phyloP scores from a whole-genome alignment of 1,140 invertebrate species.

The Drosophila ananassae region DNA sequence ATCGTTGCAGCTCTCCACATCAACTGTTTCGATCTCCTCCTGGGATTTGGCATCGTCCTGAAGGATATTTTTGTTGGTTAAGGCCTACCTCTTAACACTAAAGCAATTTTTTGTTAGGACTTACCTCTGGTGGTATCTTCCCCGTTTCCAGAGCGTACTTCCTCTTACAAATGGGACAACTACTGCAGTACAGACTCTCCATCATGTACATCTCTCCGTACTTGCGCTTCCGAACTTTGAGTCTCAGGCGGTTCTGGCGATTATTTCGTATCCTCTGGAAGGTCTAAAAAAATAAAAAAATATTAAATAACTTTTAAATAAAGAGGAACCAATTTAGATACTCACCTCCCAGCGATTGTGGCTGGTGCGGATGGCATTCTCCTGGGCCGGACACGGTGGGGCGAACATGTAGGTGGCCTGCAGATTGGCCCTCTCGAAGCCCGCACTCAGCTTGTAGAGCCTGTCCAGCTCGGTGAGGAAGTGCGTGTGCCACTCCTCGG shows the following conservation, averaged over 20 bases:
- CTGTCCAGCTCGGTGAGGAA: slow-evolving; percentile 92
- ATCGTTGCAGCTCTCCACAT: slow-evolving; percentile 85
- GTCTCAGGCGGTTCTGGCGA: slow-evolving; percentile 87
- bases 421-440: slow-evolving; percentile 84
- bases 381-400: slow-evolving; percentile 83
- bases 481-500: slow-evolving; percentile 91
- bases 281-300: slow-evolving; percentile 84
- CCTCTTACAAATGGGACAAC: slow-evolving; percentile 92
- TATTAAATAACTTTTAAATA: neutral
- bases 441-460: slow-evolving; percentile 87
- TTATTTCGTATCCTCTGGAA: slow-evolving; percentile 93
- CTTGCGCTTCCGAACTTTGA: slow-evolving; percentile 88
- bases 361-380: slow-evolving; percentile 85
- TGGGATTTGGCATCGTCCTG: slow-evolving; percentile 73
- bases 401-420: slow-evolving; percentile 83
- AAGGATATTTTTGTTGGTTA: too few species aligned
- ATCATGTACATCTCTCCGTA: slow-evolving; percentile 85
- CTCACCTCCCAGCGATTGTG: slow-evolving; percentile 90
- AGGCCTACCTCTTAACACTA: too few species aligned
- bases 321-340: neutral
- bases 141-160: slow-evolving; percentile 87
- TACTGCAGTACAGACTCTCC: slow-evolving; percentile 83
- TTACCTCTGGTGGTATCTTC: slow-evolving; percentile 88
- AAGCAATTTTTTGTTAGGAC: slow-evolving; percentile 11
- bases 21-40: slow-evolving; percentile 86